Percentiles rank a stretch among this genome's conserved stretches.
Conservation (phyloP, 2,797 vertebrate species). For the Hippocampus kuda region DNA sequence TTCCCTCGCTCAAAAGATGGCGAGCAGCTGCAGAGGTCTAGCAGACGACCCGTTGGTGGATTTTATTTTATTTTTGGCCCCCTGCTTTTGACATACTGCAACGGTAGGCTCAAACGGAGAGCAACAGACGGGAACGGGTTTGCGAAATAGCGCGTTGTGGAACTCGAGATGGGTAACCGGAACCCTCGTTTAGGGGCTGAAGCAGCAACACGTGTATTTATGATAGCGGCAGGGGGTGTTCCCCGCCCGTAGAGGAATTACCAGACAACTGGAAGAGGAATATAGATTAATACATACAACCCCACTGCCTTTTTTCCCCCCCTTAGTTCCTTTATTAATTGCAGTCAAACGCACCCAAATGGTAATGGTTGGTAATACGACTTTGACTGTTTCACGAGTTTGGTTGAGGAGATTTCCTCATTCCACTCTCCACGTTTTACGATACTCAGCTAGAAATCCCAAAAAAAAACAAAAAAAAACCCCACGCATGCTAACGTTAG, state of each 20-base stretch:
- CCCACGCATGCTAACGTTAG: neutral
- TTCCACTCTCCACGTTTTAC: neutral
- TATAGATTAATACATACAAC: neutral
- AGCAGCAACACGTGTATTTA: neutral
- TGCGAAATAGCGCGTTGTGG: neutral
- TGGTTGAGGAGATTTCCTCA: neutral
- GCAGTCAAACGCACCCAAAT: too few relatives aligned
- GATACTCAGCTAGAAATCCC: neutral
- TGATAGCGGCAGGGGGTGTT: neutral
- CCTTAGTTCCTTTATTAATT: too few relatives aligned
- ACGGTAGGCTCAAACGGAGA: conserved; percentile 19
- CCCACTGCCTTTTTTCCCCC: too few relatives aligned
- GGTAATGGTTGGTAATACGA: too few relatives aligned
- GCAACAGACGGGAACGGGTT: conserved; percentile 10
- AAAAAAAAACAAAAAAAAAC: neutral
- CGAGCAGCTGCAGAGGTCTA: conserved; percentile 15
- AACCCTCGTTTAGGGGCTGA: neutral
- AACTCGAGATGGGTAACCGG: conserved; percentile 4
- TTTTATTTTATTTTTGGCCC: conserved; percentile 6
- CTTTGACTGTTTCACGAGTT: too few relatives aligned
- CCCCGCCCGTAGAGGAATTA: neutral
- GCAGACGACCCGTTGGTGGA: neutral
- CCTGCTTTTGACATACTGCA: conserved; percentile 10
- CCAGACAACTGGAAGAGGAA: neutral
- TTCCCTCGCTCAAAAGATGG: neutral